Evolutionary conservation across 2,113 vertebrate species (phyloP).

Genomic region (Protobothrops flavoviridis): DNA sequence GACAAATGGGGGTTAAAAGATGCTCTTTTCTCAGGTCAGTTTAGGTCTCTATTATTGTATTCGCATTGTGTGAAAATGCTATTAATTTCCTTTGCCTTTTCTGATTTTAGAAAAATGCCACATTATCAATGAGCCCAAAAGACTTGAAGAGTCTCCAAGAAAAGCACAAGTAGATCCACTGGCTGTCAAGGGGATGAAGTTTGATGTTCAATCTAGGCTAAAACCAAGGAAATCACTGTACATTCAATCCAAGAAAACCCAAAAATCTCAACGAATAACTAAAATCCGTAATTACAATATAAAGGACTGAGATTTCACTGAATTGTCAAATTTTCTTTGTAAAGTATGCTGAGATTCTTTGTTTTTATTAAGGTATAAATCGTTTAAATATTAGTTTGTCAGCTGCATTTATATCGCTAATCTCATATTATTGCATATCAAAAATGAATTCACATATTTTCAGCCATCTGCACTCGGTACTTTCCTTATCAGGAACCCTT

Average conservation of each 20-base stretch:
- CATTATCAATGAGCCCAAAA: not conserved
- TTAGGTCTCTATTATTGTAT: not conserved
- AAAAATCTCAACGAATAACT: conserved; percentile 32
- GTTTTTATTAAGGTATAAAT: not conserved
- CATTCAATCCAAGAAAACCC: conserved; percentile 38
- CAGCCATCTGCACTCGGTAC: not conserved
- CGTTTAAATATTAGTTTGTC: not conserved
- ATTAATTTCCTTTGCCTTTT: not conserved
- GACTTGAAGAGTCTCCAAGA: conserved; percentile 18
- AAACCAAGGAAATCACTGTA: conserved; percentile 44
- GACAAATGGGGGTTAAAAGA: not conserved
- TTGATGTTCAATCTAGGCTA: conserved; percentile 65
- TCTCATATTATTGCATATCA: conserved; percentile 3
- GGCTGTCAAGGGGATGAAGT: conserved; percentile 62
- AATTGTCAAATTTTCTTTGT: conserved; percentile 4
- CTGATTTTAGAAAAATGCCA: conserved; percentile 35
- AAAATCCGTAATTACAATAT: conserved; percentile 87
- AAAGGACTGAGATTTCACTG: conserved; percentile 74
- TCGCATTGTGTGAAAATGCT: not conserved
- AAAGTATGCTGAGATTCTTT: not conserved
- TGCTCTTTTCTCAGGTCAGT: not conserved
- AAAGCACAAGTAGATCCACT: conserved; percentile 37
- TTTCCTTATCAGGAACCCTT: not conserved
- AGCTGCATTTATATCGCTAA: not conserved
- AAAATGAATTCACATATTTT: not conserved